Percentiles rank a stretch among this genome's conserved stretches.
Evolutionary conservation across 1,140 invertebrate genomes (phyloP).

Genomic region (Odontomachus brunneus): DNA sequence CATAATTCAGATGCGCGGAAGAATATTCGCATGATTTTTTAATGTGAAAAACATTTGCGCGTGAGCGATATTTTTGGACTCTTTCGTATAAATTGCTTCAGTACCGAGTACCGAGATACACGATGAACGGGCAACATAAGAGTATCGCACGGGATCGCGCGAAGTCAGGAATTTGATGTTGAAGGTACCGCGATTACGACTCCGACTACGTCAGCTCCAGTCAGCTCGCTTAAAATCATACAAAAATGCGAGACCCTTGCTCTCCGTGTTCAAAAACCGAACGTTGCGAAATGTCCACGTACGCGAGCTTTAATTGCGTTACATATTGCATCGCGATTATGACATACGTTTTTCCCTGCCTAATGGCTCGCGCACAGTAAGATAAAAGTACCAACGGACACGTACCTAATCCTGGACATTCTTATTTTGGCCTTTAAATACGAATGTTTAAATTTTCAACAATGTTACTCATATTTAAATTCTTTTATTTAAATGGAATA

Average conservation of each 20-base stretch:
- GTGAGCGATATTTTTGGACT: background rate
- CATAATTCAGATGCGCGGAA: background rate
- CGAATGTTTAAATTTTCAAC: no score
- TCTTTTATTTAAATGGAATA: no score
- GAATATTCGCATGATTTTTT: background rate
- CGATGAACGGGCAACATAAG: background rate
- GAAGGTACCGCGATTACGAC: constrained; percentile 15
- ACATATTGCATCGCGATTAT: background rate
- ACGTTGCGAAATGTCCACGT: background rate
- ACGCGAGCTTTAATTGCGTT: background rate
- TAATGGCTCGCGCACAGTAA: no score
- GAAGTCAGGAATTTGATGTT: constrained; percentile 34
- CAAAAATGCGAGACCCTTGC: background rate
- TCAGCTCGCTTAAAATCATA: constrained; percentile 17
- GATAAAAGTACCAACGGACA: no score
- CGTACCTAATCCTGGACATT: no score
- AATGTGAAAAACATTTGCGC: background rate
- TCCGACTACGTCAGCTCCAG: constrained; percentile 17
- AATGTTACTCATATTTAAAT: no score
- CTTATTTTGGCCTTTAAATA: no score
- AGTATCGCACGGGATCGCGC: constrained; percentile 17
- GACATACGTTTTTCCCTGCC: background rate
- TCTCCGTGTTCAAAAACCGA: background rate
- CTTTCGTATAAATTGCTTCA: background rate
- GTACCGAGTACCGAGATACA: background rate